These are phyloP conservation scores for Amniataba percoides DNA, from an alignment of 2,797 vertebrate species.

Conservation along the genomic window DNA sequence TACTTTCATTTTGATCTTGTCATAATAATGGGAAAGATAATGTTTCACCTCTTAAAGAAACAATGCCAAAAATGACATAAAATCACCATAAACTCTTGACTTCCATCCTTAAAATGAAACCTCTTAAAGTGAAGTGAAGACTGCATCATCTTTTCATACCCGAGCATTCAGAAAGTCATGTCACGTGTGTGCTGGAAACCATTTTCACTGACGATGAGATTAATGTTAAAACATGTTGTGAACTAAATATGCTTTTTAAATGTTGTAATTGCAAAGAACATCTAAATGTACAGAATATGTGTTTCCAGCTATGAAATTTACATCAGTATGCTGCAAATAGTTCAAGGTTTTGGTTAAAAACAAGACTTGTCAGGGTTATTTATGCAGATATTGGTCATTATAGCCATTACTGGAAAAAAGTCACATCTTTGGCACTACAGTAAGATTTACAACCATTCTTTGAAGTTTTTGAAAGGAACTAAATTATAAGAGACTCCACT, in stretches of 20 bases:
- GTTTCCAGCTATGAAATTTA: not conserved
- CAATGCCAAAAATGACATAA: constrained; percentile 20
- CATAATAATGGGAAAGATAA: not conserved
- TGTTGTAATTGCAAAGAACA: not conserved
- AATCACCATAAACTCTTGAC: constrained; percentile 28
- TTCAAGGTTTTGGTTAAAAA: not conserved
- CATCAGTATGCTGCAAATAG: not conserved
- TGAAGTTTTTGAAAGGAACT: not conserved
- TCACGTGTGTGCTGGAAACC: not conserved
- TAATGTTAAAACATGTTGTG: not conserved
- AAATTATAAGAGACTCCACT: not conserved
- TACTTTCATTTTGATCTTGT: not conserved
- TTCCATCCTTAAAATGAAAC: not conserved
- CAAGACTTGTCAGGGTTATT: not conserved
- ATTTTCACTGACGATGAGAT: not conserved
- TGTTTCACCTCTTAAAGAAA: not conserved
- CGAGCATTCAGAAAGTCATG: not conserved
- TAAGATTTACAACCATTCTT: not conserved
- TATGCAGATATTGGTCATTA: not conserved
- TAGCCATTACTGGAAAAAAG: not conserved
- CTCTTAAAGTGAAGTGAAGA: not conserved
- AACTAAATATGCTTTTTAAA: not conserved
- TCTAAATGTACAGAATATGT: not conserved
- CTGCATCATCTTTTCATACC: not conserved
- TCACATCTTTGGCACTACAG: not conserved